Evolutionary conservation across 2,888 invertebrate species (phyloP), one percentile per base, ranked within the genome.

Genomic region (Synergus umbraculus): DNA sequence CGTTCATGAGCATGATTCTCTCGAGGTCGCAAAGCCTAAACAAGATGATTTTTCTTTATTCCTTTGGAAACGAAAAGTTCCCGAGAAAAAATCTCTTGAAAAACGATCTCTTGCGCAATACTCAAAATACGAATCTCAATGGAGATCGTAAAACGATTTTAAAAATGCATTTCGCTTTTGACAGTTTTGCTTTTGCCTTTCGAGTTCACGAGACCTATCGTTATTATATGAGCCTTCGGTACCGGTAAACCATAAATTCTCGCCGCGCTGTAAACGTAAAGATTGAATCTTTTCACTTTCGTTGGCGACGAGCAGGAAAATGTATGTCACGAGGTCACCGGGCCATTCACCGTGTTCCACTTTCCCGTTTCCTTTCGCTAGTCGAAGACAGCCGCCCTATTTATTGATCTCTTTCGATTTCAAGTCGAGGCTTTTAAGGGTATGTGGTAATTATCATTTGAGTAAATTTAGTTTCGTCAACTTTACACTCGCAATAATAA

Each of bases 291-390:
- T 91, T 92, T 91, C 92, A 92, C 92, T 92, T 92, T 92, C 92
- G 88, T 91, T 90, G 88, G 73, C 87, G 87, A 85, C 86, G 85
- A 87, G 83, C 83, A 87, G 86, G 87, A 90, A 37, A 91, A 92
- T 90, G 88, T 90, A 84, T 89, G 91, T 91, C 91, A 92, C 79
- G 88, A 87, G 91, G 91, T 89, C 91, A 91, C 85, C 89, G 87
- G 90, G 91, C 89, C 90, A 88, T 87, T 90, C 91, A 90, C 90
- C 91, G 88, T 89, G 91, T 92, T 90, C 92, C 87, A 92, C 91
- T 91, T 91, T 90, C 88, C 79, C 85, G 87, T 85, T 85, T 89
- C 89, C 90, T 91, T 88, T 87, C 88, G 87, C 88, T 88, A 81
- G 82, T 81, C 82, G 80, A 85, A 83, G 85, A 77, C 79, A 77